A percentile compares a stretch with the other conserved stretches of the same genome.
Evolutionary conservation across 2,113 vertebrate genomes (phyloP).

Genomic region (Lophochroa leadbeateri): DNA sequence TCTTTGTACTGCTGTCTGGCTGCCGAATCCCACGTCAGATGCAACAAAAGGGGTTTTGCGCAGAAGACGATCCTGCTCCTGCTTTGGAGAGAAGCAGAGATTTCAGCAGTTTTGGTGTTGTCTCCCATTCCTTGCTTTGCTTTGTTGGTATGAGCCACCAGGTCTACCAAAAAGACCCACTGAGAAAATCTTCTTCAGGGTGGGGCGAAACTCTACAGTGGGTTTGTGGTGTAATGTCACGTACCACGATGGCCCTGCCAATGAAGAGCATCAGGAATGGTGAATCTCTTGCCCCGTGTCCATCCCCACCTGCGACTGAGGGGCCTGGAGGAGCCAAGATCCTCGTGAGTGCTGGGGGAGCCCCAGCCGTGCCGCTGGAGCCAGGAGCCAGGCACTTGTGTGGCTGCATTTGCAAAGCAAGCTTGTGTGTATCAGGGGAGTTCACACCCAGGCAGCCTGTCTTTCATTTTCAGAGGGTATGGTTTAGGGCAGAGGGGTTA

Average conservation of each 20-base stretch:
- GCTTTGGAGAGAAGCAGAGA: background rate
- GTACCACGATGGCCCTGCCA: background rate
- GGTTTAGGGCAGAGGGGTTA: background rate
- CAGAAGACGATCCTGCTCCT: background rate
- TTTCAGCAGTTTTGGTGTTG: background rate
- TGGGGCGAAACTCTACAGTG: background rate
- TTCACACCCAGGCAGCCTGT: background rate
- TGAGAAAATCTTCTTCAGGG: background rate
- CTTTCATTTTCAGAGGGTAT: background rate
- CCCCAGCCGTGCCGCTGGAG: background rate
- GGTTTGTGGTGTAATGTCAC: background rate
- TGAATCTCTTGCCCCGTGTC: accelerated
- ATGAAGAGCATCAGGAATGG: background rate
- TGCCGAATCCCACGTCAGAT: background rate
- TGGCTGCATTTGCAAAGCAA: background rate
- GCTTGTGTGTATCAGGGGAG: accelerated
- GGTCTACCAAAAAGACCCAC: background rate
- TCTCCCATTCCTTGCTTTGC: background rate
- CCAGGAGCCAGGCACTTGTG: accelerated
- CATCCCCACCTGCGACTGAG: accelerated
- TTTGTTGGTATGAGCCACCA: background rate
- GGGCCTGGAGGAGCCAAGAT: accelerated
- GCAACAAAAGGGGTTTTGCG: background rate
- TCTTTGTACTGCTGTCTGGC: background rate
- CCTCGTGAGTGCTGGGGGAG: accelerated